A percentile compares a stretch with the other conserved stretches of the same genome.
Conservation (phyloP, 2,797 vertebrate species). For the Masticophis lateralis region DNA sequence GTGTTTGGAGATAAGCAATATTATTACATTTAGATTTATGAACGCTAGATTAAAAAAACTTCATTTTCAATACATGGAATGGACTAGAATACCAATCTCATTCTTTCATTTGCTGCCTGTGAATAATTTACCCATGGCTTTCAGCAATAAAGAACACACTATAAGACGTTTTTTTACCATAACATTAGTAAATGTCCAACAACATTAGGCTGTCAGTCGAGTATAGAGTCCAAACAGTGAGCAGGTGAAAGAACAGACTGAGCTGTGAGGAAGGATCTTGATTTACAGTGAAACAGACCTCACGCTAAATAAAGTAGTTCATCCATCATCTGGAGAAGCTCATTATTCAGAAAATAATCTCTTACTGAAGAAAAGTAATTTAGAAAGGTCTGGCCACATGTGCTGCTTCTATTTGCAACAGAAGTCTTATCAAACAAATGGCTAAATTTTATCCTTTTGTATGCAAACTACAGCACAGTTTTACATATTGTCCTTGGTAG, state of each 20-base stretch:
- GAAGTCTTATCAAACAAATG: background rate
- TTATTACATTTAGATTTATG: constrained; percentile 60
- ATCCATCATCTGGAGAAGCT: constrained; percentile 40
- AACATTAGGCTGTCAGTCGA: constrained; percentile 55
- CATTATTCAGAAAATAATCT: constrained; percentile 46
- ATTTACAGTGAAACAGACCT: constrained; percentile 46
- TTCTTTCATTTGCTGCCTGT: constrained; percentile 54
- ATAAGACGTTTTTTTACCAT: constrained; percentile 39
- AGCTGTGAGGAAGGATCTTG: constrained; percentile 33
- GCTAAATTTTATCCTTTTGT: background rate
- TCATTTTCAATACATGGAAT: constrained; percentile 58
- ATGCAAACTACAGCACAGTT: background rate
- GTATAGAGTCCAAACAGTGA: constrained; percentile 50
- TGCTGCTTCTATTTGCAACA: constrained; percentile 25
- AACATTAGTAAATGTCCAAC: constrained; percentile 54
- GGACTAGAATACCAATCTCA: constrained; percentile 58
- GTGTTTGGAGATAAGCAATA: constrained; percentile 64
- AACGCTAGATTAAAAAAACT: constrained; percentile 59
- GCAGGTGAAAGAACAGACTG: constrained; percentile 29
- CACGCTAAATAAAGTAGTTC: constrained; percentile 49
- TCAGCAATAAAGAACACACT: constrained; percentile 58
- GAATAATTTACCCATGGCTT: constrained; percentile 63
- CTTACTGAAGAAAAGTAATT: constrained; percentile 30
- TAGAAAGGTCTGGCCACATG: constrained; percentile 36
- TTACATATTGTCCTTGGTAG: background rate